Evolutionary conservation across 37 sponge, comb jelly and placozoan genomes (phyloP), one percentile per base, ranked within the genome.

Genomic region (Haliclona indistincta): DNA sequence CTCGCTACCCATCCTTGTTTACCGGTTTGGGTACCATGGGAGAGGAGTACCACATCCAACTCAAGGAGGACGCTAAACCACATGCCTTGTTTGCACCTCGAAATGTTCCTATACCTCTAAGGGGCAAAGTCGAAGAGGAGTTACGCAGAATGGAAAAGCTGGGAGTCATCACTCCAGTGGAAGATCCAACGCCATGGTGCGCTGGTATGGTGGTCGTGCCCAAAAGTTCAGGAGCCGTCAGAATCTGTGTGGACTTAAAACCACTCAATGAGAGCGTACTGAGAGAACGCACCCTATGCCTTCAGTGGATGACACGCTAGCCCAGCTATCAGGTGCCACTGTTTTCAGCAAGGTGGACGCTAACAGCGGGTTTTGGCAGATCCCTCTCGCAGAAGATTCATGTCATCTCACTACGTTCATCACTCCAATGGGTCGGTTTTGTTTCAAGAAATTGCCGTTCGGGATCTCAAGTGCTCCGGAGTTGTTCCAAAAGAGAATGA

Each of bases 401-500:
- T 15, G 56, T 56, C 67, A 25, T 11, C 55, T 78, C 35, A 78
- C 79, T 2, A 75, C 64, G 25, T 63, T 75, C 64, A 75, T 75
- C 25, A 75, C 76, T 23, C 76, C 76, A 39, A 47, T 38, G 3
- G 76, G 76, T 0, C 55, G 41, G 20, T 76, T 63, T 41, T 43
- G 45, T 41, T 55, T 73, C 55, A 73, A 54, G 56, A 73, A 54
- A 45, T 23, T 71, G 55, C 72, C 72, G 25, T 71, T 71, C 8
- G 76, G 76, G 63, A 75, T 75, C 42, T 63, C 43, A 43, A 75
- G 64, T 63, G 76, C 76, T 20, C 64, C 76, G 22, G 76, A 75
- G 45, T 64, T 63, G 28, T 75, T 75, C 64, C 44, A 75, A 26
- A 74, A 60, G 43, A 17, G 42, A 36, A 75, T 62, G 76, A 75